Evolutionary conservation across 2,888 invertebrate genomes (phyloP), one percentile per base, ranked within the genome.

Genomic region (Xestia sexstrigata): DNA sequence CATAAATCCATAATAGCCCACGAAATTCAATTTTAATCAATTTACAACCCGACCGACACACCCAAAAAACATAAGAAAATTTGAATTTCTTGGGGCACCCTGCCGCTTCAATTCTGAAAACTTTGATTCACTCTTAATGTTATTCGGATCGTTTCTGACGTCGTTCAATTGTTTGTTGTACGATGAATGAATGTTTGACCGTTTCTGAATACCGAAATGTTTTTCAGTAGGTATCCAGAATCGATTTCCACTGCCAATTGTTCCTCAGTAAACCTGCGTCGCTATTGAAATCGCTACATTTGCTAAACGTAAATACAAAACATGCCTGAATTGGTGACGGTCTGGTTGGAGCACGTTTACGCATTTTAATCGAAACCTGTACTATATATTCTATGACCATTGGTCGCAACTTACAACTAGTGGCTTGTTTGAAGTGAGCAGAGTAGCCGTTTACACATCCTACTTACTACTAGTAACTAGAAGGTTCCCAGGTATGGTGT

Each of bases 181-280:
- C 39, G 45, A 62, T 13, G 2, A 13, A 30, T 26, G 11, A 79
- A 79, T 60, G 1, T 26, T 42, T 55, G n/a, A 49, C 49, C 26
- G 81, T 35, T 77, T 73, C 60, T 52, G 81, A 62, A 81, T 26
- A 73, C 35, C 15, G 73, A 52, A 81, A 72, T 23, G 35, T 73
- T 81, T 80, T 83, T 79, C 83, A 67, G 63, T n/a, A n/a, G n/a
- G n/a, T 80, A 84, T 78, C 76, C 74, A 70, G 84, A 76, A 84
- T 65, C 55, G 74, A 76, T 82, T 78, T 74, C 63, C 49, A 81
- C 81, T 70, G 47, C 9, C 73, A 35, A 87, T 88, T 81, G 78
- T 88, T 73, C 58, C 49, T 39, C n/a, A 52, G 47, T 30, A 35
- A 63, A 30, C 60, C 17, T 49, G 49, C 58, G 76, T 76, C 11